Conservation (phyloP, 2,113 vertebrate genomes). For the Siphamia tubifer region DNA sequence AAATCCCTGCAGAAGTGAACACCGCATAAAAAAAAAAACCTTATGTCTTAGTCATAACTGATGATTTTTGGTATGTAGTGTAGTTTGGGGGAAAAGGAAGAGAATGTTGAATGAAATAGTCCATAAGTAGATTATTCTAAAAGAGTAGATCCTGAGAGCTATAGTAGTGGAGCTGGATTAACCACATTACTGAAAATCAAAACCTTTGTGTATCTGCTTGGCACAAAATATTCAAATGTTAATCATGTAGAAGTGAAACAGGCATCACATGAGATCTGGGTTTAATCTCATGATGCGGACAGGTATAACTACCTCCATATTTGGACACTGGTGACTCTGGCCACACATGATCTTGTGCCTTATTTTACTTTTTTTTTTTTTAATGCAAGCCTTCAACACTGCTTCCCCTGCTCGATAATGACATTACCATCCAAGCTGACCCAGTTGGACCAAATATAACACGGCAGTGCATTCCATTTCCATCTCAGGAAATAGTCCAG, state of each 20-base stretch:
- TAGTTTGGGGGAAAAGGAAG: too few species aligned
- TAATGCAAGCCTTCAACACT: background rate
- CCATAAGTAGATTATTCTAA: too few species aligned
- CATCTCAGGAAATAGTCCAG: background rate
- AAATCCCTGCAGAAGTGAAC: too few species aligned
- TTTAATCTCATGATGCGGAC: background rate
- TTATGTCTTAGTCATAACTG: too few species aligned
- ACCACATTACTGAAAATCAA: too few species aligned
- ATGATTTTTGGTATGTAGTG: too few species aligned
- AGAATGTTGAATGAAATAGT: too few species aligned
- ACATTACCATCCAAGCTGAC: background rate
- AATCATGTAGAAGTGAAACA: background rate
- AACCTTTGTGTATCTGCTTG: background rate
- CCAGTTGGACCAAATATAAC: background rate
- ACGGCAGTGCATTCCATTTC: background rate
- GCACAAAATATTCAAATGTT: background rate
- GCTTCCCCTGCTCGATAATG: background rate
- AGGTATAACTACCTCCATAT: background rate
- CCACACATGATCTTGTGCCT: background rate
- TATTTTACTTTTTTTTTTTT: background rate
- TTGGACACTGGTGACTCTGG: background rate
- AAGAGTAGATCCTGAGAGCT: too few species aligned
- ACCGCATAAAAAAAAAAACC: too few species aligned
- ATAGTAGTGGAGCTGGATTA: too few species aligned
- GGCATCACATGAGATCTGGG: background rate